A percentile compares a stretch with the other conserved stretches of the same genome.
Evolutionary conservation across 2,888 invertebrate species (phyloP).

Genomic region (Euspilapteryx auroguttella): DNA sequence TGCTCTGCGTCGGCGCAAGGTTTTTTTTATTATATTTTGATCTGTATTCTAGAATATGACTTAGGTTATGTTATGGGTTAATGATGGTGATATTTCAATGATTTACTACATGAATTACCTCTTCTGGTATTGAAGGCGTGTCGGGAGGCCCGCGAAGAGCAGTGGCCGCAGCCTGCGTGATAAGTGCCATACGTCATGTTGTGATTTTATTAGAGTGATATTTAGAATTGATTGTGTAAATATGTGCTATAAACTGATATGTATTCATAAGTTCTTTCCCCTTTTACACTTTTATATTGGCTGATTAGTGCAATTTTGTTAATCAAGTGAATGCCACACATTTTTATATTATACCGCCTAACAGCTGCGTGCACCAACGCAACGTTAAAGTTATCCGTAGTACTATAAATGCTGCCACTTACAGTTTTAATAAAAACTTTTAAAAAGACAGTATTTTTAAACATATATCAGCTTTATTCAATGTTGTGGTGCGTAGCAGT

Average conservation of each 20-base stretch:
- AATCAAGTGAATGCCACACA: background rate
- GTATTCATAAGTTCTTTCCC: background rate
- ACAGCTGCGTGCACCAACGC: no score
- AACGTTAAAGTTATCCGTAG: no score
- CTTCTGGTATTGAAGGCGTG: constrained; percentile 39
- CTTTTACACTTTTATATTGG: background rate
- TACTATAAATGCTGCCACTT: no score
- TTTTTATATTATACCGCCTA: no score
- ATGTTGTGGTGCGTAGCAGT: no score
- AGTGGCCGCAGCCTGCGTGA: constrained; percentile 36
- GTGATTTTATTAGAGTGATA: constrained; percentile 57
- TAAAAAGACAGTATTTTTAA: no score
- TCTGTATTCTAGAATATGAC: constrained; percentile 15
- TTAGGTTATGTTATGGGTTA: constrained; percentile 26
- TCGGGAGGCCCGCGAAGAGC: constrained; percentile 14
- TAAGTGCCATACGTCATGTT: constrained; percentile 58
- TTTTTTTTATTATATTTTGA: constrained; percentile 15
- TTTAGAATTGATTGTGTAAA: constrained; percentile 54
- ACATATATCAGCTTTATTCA: no score
- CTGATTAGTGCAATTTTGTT: constrained; percentile 1
- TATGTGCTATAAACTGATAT: constrained; percentile 49
- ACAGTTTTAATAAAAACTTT: no score
- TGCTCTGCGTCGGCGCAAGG: constrained; percentile 20
- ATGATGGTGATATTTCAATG: constrained; percentile 45
- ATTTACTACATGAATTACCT: constrained; percentile 17